These are phyloP conservation scores for Fragum fragum DNA, from an alignment of 2,888 invertebrate species.

Conservation along the genomic window DNA sequence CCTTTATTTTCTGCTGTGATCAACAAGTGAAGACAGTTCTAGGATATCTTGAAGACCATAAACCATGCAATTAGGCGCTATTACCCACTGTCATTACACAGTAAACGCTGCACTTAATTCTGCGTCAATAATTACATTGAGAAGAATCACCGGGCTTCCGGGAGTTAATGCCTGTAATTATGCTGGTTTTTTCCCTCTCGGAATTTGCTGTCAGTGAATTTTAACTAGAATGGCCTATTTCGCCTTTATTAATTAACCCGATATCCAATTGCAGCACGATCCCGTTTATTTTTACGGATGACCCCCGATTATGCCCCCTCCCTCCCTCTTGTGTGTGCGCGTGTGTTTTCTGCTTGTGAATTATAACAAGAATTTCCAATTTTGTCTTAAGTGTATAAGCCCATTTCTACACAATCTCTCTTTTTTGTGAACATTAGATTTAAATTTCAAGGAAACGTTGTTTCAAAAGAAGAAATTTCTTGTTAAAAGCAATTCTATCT, in stretches of 20 bases:
- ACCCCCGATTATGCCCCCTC: too few relatives aligned
- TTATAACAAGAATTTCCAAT: too few relatives aligned
- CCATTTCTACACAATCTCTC: too few relatives aligned
- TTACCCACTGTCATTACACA: constrained; percentile 17
- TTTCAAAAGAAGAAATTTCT: neutral
- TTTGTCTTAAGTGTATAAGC: too few relatives aligned
- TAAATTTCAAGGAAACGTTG: too few relatives aligned
- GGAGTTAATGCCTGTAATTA: constrained; percentile 21
- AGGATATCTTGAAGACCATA: neutral
- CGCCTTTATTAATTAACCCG: too few relatives aligned
- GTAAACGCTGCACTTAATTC: constrained; percentile 13
- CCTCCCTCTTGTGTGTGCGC: too few relatives aligned
- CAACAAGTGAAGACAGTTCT: neutral
- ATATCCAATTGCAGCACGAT: too few relatives aligned
- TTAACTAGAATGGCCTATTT: neutral
- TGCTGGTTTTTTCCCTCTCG: neutral
- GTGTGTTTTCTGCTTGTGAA: too few relatives aligned
- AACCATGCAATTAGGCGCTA: constrained; percentile 7
- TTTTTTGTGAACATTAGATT: too few relatives aligned
- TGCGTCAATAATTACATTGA: constrained; percentile 3
- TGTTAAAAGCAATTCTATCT: neutral
- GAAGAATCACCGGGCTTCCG: neutral
- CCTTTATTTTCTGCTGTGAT: neutral
- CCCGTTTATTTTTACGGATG: too few relatives aligned
- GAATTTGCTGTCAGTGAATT: neutral